These are phyloP conservation scores for Porites evermanni DNA, from an alignment of 92 coral and sea anemone species.

Conservation along the genomic window DNA sequence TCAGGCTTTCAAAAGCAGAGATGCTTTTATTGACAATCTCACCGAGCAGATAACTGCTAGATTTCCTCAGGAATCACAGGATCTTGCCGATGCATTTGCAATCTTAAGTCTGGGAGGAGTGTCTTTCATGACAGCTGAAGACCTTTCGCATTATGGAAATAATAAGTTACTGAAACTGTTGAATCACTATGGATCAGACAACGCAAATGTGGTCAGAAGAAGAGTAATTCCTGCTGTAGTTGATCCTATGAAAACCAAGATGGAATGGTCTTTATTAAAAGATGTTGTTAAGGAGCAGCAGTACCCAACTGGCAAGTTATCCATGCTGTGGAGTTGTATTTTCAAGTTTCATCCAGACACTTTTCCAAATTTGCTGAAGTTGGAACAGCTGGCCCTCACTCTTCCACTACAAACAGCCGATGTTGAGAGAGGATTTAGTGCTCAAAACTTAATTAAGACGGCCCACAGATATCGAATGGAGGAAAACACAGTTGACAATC, in stretches of 20 bases:
- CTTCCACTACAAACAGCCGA: conserved; percentile 24
- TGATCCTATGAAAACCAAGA: conserved; percentile 14
- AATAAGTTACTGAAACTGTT: conserved; percentile 14
- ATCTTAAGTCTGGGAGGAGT: conserved; percentile 25
- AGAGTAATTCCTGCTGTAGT: conserved; percentile 37
- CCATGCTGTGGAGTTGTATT: background rate
- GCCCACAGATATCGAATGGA: conserved; percentile 47
- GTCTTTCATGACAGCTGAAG: conserved; percentile 25
- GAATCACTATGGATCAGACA: conserved; percentile 21
- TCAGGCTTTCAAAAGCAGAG: conserved; percentile 38
- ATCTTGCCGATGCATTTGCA: conserved; percentile 22
- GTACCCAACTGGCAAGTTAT: conserved; percentile 8
- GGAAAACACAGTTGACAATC: conserved; percentile 39
- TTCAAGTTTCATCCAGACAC: background rate
- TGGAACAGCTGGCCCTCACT: conserved; percentile 13
- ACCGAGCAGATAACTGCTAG: conserved; percentile 31
- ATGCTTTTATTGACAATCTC: conserved; percentile 25
- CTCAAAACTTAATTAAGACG: conserved; percentile 13
- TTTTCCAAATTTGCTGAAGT: background rate
- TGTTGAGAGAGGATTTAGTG: conserved; percentile 17
- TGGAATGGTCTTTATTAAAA: background rate
- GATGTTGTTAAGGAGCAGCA: background rate
- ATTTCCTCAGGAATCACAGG: conserved; percentile 29
- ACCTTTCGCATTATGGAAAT: conserved; percentile 40
- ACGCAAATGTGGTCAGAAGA: conserved; percentile 17